Conservation (phyloP, 2,797 vertebrate species). For the Channa striata region DNA sequence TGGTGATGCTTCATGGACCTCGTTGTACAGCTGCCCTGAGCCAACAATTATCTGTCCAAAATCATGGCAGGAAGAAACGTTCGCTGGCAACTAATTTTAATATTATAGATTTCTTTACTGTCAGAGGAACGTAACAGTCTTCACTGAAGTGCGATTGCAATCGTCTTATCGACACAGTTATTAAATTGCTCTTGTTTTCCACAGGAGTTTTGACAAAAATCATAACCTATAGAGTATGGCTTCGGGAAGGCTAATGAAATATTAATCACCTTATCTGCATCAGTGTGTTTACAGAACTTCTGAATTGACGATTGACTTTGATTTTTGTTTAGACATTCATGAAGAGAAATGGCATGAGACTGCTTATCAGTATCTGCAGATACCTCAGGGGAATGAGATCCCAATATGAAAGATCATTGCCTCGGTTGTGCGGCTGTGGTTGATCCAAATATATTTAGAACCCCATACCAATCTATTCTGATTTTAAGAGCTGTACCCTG, state of each 20-base stretch:
- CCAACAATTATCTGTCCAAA: neutral
- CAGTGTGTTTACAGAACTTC: neutral
- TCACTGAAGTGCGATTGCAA: too few relatives aligned
- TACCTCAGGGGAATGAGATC: neutral
- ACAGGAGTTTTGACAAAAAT: neutral
- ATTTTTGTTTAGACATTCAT: neutral
- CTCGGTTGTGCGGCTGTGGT: neutral
- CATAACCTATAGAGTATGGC: neutral
- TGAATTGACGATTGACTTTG: neutral
- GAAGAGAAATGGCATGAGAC: neutral
- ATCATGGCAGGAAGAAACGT: too few relatives aligned
- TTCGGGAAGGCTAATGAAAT: neutral
- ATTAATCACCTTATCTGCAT: neutral
- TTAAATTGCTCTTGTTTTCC: neutral
- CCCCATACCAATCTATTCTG: slow-evolving; percentile 14
- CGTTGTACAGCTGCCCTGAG: neutral
- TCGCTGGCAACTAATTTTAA: too few relatives aligned
- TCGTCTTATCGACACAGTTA: too few relatives aligned
- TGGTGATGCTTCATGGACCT: neutral
- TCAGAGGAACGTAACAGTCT: neutral
- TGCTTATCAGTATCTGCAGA: neutral
- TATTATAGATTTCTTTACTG: neutral
- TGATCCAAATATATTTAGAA: slow-evolving; percentile 15
- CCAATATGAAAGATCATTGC: neutral
- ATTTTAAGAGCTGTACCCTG: neutral